phyloP scores from a whole-genome alignment of 2,888 invertebrate species.

The Hypercompe scribonia region DNA sequence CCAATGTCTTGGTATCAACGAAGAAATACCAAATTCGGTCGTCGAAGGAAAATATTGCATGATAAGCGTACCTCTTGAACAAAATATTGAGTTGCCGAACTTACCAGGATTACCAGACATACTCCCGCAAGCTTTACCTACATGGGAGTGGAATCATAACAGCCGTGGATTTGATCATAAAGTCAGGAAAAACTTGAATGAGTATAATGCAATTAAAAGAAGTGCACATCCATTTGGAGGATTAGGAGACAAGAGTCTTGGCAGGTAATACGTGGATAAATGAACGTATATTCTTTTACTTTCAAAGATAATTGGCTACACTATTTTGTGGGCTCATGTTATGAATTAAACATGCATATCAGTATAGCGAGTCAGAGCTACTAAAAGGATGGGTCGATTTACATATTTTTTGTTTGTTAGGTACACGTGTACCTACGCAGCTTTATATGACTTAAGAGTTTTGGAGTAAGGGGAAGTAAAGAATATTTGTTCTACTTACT shows the following conservation, averaged over 20 bases:
- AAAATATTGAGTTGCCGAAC: slow-evolving; percentile 46
- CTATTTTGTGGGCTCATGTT: no score
- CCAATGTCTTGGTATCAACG: slow-evolving; percentile 65
- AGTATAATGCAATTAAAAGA: slow-evolving; percentile 27
- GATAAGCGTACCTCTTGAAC: slow-evolving; percentile 60
- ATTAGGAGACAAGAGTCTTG: slow-evolving; percentile 10
- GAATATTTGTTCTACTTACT: no score
- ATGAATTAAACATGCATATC: no score
- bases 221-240: slow-evolving; percentile 27
- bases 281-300: no score
- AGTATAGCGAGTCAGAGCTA: no score
- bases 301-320: no score
- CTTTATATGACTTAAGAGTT: no score
- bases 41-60: slow-evolving; percentile 74
- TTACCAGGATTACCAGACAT: slow-evolving; percentile 46
- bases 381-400: no score
- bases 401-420: no score
- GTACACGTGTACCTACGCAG: no score
- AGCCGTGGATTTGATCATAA: slow-evolving; percentile 28
- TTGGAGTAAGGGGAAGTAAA: no score
- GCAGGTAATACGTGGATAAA: no score
- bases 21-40: slow-evolving; percentile 49
- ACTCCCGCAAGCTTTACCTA: slow-evolving; percentile 34
- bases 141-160: slow-evolving; percentile 35
- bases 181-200: slow-evolving; percentile 13